Evolutionary conservation across 2,113 vertebrate genomes (phyloP), one percentile per base, ranked within the genome.

Genomic region (Embiotoca jacksoni): DNA sequence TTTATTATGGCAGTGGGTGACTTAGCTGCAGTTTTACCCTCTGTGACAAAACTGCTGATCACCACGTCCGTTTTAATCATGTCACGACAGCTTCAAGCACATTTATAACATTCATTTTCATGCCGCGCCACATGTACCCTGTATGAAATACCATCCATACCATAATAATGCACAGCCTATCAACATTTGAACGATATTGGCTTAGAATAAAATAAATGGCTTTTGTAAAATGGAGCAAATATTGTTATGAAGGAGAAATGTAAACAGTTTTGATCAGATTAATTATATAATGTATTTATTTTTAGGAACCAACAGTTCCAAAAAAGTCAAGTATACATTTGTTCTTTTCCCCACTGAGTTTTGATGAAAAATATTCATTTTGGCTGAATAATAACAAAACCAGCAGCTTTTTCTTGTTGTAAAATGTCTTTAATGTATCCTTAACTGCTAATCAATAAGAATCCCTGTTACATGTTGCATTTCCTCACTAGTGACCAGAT

Each of bases 31-130:
- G 75, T 92, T 89, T 88, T 81, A 80, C 75, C 78, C 72, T 67
- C 63, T 82, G 81, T 80, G 87, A 90, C 81, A 88, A 88, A 88
- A 85, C 80, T 80, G 81, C 86, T 89, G 88, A 92, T 91, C 71
- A 36, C 67, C 68, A 7, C 33, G 62, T 89, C 80, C 83, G 54
- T 81, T 89, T 88, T 80, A 85, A 90, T 90, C 78, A 86, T 6
- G 46, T 66, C 52, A 35, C 1, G 61, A 70, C 74, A 68, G 81
- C 81, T 75, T 86, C 58, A 50, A 85, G 80, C 66, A 83, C 84
- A 70, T 89, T 83, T 54, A 84, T 50, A 71, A 67, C 71, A n/a
- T 84, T 70, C 71, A 79, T 87, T 72, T 77, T 72, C 79, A 73
- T 41, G 66, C 77, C 6, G 72, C 2, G 0, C 75, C 33, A 47